Conservation (phyloP, 2,113 vertebrate species). For the Pipa parva region DNA sequence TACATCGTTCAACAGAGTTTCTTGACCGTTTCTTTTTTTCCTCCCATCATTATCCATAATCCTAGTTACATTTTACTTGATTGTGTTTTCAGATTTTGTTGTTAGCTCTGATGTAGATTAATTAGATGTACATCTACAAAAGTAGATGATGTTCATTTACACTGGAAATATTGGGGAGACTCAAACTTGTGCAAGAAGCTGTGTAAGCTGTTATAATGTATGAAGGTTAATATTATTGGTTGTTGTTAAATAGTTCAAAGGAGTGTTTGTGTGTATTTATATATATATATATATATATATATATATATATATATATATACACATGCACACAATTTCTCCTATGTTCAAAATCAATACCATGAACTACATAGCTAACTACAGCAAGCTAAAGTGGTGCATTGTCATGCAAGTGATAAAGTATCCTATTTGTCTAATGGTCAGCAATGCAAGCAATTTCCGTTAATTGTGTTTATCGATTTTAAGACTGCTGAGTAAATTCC, state of each 20-base stretch:
- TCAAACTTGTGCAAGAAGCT: conserved; percentile 69
- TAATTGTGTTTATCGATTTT: conserved; percentile 29
- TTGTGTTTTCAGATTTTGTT: conserved; percentile 60
- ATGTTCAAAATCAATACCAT: conserved; percentile 30
- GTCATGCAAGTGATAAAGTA: conserved; percentile 34
- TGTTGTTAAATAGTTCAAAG: conserved; percentile 63
- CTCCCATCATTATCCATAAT: neutral
- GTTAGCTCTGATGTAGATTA: conserved; percentile 65
- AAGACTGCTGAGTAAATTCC: conserved; percentile 9
- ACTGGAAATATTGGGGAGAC: conserved; percentile 72
- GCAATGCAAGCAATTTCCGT: conserved; percentile 35
- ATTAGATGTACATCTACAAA: conserved; percentile 75
- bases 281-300: no score
- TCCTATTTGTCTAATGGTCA: conserved; percentile 33
- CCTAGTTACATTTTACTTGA: neutral
- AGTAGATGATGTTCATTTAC: conserved; percentile 67
- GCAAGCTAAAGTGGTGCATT: conserved; percentile 34
- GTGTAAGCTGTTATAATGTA: conserved; percentile 64
- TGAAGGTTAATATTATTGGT: conserved; percentile 56
- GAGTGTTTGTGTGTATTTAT: conserved; percentile 24
- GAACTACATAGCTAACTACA: conserved; percentile 13
- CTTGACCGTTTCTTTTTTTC: no score
- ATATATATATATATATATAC: no score
- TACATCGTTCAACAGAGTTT: neutral
- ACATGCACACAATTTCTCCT: conserved; percentile 25